phyloP scores from a whole-genome alignment of 2,888 invertebrate species.

The Agrypnus murinus region DNA sequence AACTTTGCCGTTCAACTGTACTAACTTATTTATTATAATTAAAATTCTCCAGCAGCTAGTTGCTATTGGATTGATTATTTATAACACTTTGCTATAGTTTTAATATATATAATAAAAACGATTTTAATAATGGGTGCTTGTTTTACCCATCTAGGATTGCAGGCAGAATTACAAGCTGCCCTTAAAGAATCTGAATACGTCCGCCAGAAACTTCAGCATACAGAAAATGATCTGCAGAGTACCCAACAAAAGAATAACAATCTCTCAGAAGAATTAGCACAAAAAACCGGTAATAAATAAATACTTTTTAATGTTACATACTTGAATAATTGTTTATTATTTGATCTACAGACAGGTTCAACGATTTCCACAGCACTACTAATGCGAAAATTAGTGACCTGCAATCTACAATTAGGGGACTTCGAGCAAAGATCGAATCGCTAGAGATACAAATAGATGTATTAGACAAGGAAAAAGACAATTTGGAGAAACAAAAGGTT shows the following conservation, averaged over 20 bases:
- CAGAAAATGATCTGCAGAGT: slow-evolving; percentile 77
- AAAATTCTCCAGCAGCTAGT: background rate
- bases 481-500: slow-evolving; percentile 68
- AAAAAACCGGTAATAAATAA: slow-evolving; percentile 73
- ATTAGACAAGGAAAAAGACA: slow-evolving; percentile 72
- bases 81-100: too few relatives aligned
- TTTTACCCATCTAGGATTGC: slow-evolving; percentile 73
- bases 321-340: background rate
- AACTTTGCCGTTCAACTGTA: background rate
- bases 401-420: slow-evolving; percentile 71
- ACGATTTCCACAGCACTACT: slow-evolving; percentile 65
- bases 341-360: slow-evolving; percentile 60
- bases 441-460: slow-evolving; percentile 72
- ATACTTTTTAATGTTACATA: background rate
- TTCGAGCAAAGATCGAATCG: slow-evolving; percentile 72
- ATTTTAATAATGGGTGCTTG: slow-evolving; percentile 53
- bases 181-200: slow-evolving; percentile 80
- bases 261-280: slow-evolving; percentile 75
- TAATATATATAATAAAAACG: too few relatives aligned
- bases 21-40: slow-evolving; percentile 6
- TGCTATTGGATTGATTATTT: too few relatives aligned
- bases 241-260: slow-evolving; percentile 76
- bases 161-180: slow-evolving; percentile 78
- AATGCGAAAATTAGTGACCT: slow-evolving; percentile 70
- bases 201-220: slow-evolving; percentile 75